A percentile compares a stretch with the other conserved stretches of the same genome.
phyloP scores from a whole-genome alignment of 1,140 invertebrate species.

The Cydia fagiglandana region DNA sequence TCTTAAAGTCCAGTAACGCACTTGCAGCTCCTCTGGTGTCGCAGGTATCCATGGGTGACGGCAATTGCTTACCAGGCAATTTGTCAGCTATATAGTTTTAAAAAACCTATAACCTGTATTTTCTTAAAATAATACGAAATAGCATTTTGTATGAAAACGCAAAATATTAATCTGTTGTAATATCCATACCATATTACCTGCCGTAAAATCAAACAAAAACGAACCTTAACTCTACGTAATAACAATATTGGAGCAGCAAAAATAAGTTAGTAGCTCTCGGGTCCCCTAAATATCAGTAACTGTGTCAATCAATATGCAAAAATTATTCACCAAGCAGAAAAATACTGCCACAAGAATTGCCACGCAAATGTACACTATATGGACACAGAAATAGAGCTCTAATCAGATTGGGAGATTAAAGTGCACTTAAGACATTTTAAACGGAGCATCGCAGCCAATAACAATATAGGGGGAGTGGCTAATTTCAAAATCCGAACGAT shows the following conservation, averaged over 20 bases:
- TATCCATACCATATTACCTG: too few species aligned
- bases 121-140: too few species aligned
- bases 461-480: slow-evolving; percentile 64
- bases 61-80: too few species aligned
- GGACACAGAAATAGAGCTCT: slow-evolving; percentile 25
- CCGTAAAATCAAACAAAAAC: background rate
- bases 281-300: slow-evolving; percentile 12
- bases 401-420: slow-evolving; percentile 25
- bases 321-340: slow-evolving; percentile 21
- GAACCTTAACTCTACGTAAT: background rate
- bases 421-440: slow-evolving; percentile 32
- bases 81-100: too few species aligned
- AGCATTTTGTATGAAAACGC: too few species aligned
- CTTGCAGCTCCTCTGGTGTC: too few species aligned
- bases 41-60: too few species aligned
- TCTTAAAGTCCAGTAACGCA: too few species aligned
- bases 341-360: background rate
- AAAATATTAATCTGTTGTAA: too few species aligned
- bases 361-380: slow-evolving; percentile 7
- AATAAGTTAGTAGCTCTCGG: slow-evolving; percentile 10
- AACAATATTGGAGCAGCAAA: background rate
- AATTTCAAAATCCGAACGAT: slow-evolving; percentile 68
- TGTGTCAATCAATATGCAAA: slow-evolving; percentile 29
- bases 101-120: too few species aligned
- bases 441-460: slow-evolving; percentile 52